Conservation (phyloP, 2,113 vertebrate genomes). For the Nibea albiflora region DNA sequence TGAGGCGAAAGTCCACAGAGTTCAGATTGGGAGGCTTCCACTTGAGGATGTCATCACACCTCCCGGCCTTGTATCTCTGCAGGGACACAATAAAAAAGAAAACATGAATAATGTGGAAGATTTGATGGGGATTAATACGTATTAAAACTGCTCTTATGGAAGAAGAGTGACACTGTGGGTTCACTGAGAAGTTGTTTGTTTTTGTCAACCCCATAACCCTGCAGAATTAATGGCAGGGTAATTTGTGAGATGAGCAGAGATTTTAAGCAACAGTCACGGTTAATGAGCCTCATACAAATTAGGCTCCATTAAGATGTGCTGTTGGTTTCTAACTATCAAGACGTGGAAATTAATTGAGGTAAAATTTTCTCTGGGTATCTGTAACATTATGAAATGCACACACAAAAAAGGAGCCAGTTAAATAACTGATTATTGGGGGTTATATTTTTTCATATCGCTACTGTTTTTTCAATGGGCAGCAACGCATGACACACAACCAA, state of each 20-base stretch:
- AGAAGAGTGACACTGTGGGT: not conserved
- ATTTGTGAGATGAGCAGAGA: conserved; percentile 32
- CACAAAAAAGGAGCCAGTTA: conserved; percentile 23
- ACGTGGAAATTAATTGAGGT: not conserved
- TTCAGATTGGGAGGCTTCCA: conserved; percentile 99
- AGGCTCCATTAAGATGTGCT: conserved; percentile 28
- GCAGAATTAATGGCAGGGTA: conserved; percentile 38
- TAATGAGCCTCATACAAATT: conserved; percentile 52
- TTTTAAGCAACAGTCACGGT: conserved; percentile 37
- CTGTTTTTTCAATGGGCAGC: not conserved
- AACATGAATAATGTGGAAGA: not conserved
- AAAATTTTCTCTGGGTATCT: conserved; percentile 12
- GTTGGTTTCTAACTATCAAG: conserved; percentile 17
- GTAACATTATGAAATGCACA: conserved; percentile 1
- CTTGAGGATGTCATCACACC: conserved; percentile 98
- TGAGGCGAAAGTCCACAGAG: conserved; percentile 98
- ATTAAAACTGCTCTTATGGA: conserved; percentile 11
- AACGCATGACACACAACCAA: conserved; percentile 23
- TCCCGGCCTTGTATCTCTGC: conserved; percentile 95
- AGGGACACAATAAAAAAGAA: not conserved
- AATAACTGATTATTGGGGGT: not conserved
- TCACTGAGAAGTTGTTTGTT: not conserved
- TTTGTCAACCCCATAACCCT: conserved; percentile 6
- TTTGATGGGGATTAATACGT: not conserved
- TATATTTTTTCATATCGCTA: conserved; percentile 17